Conservation (phyloP, 2,888 invertebrate genomes). For the Halictus quadricinctus region DNA sequence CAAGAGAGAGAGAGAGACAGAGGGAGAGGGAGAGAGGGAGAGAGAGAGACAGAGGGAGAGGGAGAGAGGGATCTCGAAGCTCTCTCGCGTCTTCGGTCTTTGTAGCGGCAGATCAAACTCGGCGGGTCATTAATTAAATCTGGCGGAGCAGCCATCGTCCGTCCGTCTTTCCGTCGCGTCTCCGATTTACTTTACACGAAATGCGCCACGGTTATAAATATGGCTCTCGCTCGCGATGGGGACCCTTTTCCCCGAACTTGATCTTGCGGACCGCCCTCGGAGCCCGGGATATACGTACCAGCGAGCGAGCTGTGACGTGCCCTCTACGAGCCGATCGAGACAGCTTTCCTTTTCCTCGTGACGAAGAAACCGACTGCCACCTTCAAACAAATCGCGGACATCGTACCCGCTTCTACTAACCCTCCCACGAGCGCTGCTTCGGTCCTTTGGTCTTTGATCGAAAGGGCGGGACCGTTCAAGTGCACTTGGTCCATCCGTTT, state of each 20-base stretch:
- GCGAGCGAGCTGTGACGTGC: conserved; percentile 33
- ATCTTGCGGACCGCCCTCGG: conserved; percentile 71
- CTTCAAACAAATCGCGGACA: conserved; percentile 29
- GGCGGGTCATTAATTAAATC: conserved; percentile 81
- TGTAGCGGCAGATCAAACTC: conserved; percentile 81
- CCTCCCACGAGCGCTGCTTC: background rate
- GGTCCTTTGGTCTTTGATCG: conserved; percentile 5
- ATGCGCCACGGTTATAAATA: conserved; percentile 74
- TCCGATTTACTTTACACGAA: conserved; percentile 75
- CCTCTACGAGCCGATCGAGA: conserved; percentile 26
- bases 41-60: background rate
- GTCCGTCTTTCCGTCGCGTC: conserved; percentile 69
- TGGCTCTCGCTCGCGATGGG: conserved; percentile 66
- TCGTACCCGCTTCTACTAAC: background rate
- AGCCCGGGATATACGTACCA: conserved; percentile 41
- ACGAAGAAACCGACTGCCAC: conserved; percentile 20
- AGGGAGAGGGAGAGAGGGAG: background rate
- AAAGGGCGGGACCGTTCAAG: background rate
- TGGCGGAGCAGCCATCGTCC: conserved; percentile 77
- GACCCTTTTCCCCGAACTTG: conserved; percentile 75
- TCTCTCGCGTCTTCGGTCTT: conserved; percentile 68
- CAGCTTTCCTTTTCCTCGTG: conserved; percentile 39
- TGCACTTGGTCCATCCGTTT: background rate
- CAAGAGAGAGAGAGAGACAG: background rate
- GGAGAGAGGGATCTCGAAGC: conserved; percentile 20